phyloP scores from a whole-genome alignment of 2,888 invertebrate species.

The Stegophylla sp. region DNA sequence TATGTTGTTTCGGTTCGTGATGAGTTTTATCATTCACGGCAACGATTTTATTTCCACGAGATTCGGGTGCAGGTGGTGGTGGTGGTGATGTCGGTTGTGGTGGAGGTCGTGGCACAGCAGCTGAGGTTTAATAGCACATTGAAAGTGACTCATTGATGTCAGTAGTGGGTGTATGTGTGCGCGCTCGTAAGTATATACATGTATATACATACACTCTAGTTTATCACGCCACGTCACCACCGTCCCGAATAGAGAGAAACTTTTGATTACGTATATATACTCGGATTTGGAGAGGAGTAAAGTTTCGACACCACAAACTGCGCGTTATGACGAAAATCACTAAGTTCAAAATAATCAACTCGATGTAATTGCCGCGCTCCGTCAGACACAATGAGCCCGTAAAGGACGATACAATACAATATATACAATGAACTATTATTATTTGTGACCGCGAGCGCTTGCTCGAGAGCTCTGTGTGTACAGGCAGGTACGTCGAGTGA shows the following conservation, averaged over 20 bases:
- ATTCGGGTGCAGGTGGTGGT: neutral
- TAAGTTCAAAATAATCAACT: conserved; percentile 4
- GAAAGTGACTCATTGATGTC: conserved; percentile 33
- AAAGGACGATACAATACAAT: neutral
- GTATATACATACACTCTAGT: neutral
- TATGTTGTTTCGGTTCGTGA: no score
- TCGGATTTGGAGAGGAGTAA: neutral
- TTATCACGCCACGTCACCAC: neutral
- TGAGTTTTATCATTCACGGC: neutral
- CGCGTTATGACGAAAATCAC: conserved; percentile 11
- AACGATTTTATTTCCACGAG: neutral
- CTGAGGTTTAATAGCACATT: conserved; percentile 2
- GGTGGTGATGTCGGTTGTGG: neutral
- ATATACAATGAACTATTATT: neutral
- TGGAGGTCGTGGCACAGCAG: neutral
- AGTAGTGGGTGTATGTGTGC: no score
- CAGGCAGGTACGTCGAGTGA: no score
- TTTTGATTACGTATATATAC: conserved; percentile 32
- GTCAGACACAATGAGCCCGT: neutral
- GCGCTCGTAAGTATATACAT: no score
- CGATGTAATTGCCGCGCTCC: neutral
- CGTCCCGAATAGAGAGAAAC: conserved; percentile 6
- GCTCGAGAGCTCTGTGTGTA: no score
- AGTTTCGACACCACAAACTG: conserved; percentile 1
- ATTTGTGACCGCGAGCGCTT: no score